These are phyloP conservation scores for Meloidogyne chitwoodi DNA, from an alignment of 1,140 invertebrate species.

Conservation along the genomic window DNA sequence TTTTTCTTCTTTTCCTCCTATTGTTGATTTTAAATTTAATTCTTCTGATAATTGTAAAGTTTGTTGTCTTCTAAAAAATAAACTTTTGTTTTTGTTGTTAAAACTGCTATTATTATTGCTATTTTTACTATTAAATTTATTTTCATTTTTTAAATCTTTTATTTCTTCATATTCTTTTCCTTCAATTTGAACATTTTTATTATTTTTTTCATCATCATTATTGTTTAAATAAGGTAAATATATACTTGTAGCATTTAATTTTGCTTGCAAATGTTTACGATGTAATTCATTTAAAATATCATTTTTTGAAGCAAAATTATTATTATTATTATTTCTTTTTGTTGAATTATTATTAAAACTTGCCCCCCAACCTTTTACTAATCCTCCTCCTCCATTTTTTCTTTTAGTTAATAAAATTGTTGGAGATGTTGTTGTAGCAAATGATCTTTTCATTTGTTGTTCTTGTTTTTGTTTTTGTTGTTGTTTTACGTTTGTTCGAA, in stretches of 20 bases:
- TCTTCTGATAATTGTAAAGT: neutral
- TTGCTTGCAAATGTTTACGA: neutral
- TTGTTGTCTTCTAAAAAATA: neutral
- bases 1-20: neutral
- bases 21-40: neutral
- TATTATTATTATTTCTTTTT: neutral
- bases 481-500: neutral
- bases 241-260: neutral
- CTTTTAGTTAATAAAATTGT: neutral
- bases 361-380: neutral
- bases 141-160: neutral
- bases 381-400: neutral
- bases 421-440: neutral
- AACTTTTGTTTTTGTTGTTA: neutral
- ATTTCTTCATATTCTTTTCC: no score
- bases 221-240: neutral
- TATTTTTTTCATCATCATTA: neutral
- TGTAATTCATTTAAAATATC: neutral
- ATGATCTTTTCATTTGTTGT: neutral
- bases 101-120: neutral
- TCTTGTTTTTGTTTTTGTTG: neutral
- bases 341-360: neutral
- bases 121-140: neutral
- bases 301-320: neutral
- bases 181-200: neutral